Evolutionary conservation across 2,797 vertebrate species (phyloP).

Genomic region (Propithecus perrieri): DNA sequence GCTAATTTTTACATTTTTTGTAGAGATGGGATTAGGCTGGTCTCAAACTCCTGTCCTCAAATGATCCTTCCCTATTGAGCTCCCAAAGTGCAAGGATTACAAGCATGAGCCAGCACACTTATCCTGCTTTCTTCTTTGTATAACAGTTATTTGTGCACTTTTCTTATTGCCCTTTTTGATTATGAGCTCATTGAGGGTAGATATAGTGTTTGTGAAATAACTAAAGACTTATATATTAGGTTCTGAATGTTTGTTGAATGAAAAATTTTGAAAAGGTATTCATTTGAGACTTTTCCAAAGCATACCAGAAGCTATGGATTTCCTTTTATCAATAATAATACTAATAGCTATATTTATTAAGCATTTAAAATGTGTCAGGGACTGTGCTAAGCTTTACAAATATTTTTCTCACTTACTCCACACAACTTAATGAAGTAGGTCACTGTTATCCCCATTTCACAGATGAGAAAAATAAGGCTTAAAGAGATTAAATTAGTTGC

Average conservation of each 20-base stretch:
- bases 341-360: background rate
- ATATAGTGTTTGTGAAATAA: background rate
- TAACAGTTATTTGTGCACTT: background rate
- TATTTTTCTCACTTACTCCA: background rate
- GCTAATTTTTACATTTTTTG: background rate
- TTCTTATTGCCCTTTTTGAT: background rate
- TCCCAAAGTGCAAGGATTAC: background rate
- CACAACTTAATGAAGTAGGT: background rate
- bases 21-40: background rate
- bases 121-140: background rate
- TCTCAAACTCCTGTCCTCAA: background rate
- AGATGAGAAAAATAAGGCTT: constrained; percentile 1
- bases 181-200: background rate
- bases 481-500: background rate
- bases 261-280: background rate
- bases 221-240: background rate
- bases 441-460: background rate
- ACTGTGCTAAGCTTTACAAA: background rate
- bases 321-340: constrained; percentile 16
- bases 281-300: background rate
- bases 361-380: background rate
- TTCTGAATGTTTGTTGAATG: background rate
- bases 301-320: background rate
- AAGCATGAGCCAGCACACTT: background rate
- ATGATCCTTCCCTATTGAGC: background rate